phyloP scores from a whole-genome alignment of 2,888 invertebrate genomes.

The Oscheius sp. region DNA sequence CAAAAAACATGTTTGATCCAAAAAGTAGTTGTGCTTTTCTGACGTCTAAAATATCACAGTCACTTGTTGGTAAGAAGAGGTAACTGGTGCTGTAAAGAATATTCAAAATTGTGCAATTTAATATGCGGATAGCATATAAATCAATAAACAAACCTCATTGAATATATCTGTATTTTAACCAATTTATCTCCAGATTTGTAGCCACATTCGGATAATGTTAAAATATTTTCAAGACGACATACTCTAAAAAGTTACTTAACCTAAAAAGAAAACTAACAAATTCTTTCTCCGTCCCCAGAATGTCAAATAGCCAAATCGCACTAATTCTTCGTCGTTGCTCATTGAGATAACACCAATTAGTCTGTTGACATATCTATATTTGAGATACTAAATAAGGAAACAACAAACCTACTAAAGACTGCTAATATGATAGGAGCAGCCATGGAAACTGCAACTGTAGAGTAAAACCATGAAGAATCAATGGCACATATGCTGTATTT shows the following conservation, averaged over 20 bases:
- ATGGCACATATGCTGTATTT: constrained; percentile 30
- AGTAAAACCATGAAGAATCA: constrained; percentile 33
- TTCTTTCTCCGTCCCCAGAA: constrained; percentile 54
- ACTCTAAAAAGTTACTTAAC: constrained; percentile 2
- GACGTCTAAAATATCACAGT: constrained; percentile 46
- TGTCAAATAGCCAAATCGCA: constrained; percentile 54
- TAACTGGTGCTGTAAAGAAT: constrained; percentile 30
- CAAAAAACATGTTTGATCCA: constrained; percentile 38
- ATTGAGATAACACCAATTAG: constrained; percentile 59
- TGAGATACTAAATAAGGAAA: neutral
- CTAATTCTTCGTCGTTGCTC: constrained; percentile 37
- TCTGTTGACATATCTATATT: constrained; percentile 52
- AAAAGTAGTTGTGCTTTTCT: neutral
- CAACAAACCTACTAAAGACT: constrained; percentile 45
- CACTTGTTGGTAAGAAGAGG: constrained; percentile 40
- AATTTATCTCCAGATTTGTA: constrained; percentile 26
- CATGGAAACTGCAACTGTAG: constrained; percentile 38
- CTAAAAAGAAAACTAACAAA: constrained; percentile 18
- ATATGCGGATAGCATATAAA: neutral
- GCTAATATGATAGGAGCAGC: constrained; percentile 46
- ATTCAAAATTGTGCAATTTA: too few species aligned
- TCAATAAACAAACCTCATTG: constrained; percentile 10
- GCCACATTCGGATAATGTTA: constrained; percentile 35
- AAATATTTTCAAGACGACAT: constrained; percentile 33
- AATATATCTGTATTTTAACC: constrained; percentile 39